Evolutionary conservation across 2,797 vertebrate genomes (phyloP), one percentile per base, ranked within the genome.

Genomic region (Rhabdomys pumilio): DNA sequence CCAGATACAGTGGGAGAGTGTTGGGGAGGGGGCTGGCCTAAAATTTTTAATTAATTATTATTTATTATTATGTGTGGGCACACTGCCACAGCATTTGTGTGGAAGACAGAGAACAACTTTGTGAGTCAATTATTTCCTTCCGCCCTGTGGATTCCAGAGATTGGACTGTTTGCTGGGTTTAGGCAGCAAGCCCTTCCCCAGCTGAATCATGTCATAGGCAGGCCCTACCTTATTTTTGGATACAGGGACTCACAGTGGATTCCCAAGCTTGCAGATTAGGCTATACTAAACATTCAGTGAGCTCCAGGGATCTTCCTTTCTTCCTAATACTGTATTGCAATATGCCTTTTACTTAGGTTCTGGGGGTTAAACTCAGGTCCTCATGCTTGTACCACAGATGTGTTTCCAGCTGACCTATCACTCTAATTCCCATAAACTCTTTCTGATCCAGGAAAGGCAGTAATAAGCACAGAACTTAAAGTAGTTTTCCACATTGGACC

Each of bases 1-100:
- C 3, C 3, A 6, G 0, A 2, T 31, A 5, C 15, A 34, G 9
- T 1, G 63, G 19, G 19, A 6, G 0, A 6, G 2, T 53, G 44
- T 44, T 4, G 44, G 44, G 44, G 79, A 89, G 8, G 61, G 47
- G 53, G 17, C 55, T 41, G 0, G 4, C 19, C 0, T 44, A 50
- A 50, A 50, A 50, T 50, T 22, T 41, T 44, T 31, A 44, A 82
- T 26, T 84, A n/a, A 53, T 53, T 50, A 53, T 53, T 38, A 53
- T 85, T 47, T 50, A 67, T 86, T 38, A 26, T 72, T 44, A 0
- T n/a, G 47, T 72, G 47, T 67, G 22, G 0, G 14, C 22, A 41
- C 29, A 31, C 67, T 86, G 34, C 22, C 84, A 69, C 31, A n/a
- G 44, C 44, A n/a, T 86, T 67, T 24, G 20, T 69, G 41, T 72